Base-by-base conservation (phyloP, 2,113 vertebrate species). In the Mus pahari region DNA sequence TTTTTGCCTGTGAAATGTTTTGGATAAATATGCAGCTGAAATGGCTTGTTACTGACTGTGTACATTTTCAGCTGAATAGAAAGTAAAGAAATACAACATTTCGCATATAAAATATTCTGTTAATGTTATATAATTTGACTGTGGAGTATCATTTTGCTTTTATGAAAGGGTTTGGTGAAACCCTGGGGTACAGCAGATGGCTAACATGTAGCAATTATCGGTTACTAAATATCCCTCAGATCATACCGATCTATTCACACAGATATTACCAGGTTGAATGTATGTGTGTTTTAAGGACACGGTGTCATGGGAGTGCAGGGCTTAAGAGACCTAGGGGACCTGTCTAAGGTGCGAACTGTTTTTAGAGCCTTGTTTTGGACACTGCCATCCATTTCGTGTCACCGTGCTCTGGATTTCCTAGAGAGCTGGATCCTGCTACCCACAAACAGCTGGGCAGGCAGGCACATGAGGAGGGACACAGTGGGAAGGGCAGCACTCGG, bases 91-190 rank as follows among this genome's bases (percentile, higher is more conserved):
- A 97, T 97, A 97, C 96, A 95, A 96, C 96, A 92, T 97, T 97
- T 97, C 97, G 55, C 97, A 97, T 98, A 95, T 97, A 96, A 97
- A 98, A 97, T 98, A 97, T 98, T 97, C 97, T 50, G 96, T 97
- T 98, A 98, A 97, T 97, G 97, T 96, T 98, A 97, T 97, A 95
- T 98, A 97, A 98, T 98, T 98, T 98, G 96, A 94, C 96, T 92
- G 96, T 17, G 0, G 96, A 98, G 97, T 97, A 96, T 98, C 97
- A 98, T 98, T 97, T 98, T 97, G 98, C 97, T 97, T 98, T 98
- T 97, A 97, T 98, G 97, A 98, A 97, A 98, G 97, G 96, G 95
- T 96, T 96, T 96, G 92, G 96, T 93, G 96, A 97, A 97, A 97
- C 96, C 96, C 96, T 82, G 74, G 71, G 95, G 96, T 97, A 92